A percentile compares a stretch with the other conserved stretches of the same genome.
Evolutionary conservation across 2,888 invertebrate species (phyloP).

Genomic region (Ophonus ardosiacus): DNA sequence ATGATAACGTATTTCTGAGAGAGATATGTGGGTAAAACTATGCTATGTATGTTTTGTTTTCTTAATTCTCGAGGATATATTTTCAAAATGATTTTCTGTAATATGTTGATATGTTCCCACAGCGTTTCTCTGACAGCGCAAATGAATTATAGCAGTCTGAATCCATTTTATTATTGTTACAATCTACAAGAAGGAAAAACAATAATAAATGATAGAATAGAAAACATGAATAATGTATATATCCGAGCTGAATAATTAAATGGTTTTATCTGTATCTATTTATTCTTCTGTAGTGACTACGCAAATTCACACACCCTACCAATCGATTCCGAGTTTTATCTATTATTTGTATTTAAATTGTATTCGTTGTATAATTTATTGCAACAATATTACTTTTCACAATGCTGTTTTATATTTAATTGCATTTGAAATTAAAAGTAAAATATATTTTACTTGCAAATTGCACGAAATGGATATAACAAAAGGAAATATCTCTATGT

Average conservation of each 20-base stretch:
- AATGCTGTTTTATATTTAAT: neutral
- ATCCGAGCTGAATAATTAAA: constrained; percentile 37
- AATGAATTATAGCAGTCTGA: constrained; percentile 13
- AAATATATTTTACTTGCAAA: neutral
- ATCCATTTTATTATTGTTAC: constrained; percentile 30
- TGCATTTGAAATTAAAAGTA: neutral
- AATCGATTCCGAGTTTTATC: neutral
- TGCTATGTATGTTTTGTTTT: neutral
- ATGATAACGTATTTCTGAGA: no score
- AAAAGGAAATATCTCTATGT: neutral
- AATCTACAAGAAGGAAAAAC: constrained; percentile 20
- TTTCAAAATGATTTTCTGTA: neutral
- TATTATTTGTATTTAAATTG: neutral
- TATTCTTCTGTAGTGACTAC: neutral
- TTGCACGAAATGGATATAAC: neutral
- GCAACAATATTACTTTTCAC: neutral
- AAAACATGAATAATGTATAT: constrained; percentile 35
- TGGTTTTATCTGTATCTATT: constrained; percentile 31
- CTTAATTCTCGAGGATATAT: neutral
- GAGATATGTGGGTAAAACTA: neutral
- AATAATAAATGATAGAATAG: constrained; percentile 34
- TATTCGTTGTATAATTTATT: neutral
- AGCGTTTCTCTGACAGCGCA: neutral
- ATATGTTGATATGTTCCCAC: neutral
- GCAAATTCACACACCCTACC: neutral